Evolutionary conservation across 2,113 vertebrate genomes (phyloP).

Genomic region (Poeciliopsis prolifica): DNA sequence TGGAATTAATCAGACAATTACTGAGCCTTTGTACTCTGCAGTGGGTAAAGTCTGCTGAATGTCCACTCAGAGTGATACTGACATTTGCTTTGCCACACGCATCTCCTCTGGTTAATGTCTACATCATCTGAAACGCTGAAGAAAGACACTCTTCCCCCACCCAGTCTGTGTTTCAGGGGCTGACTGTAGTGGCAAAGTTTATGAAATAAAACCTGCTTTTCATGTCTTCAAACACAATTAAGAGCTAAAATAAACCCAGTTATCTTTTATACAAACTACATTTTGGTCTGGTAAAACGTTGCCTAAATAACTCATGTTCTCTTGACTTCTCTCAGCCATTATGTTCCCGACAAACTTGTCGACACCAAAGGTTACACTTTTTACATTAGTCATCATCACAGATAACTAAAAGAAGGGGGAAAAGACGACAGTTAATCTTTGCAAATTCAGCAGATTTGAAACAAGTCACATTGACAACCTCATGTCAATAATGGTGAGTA

Average conservation of each 20-base stretch:
- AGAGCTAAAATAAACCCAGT: no score
- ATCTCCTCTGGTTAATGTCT: not conserved
- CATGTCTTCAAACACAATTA: not conserved
- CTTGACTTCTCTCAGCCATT: no score
- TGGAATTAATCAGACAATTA: not conserved
- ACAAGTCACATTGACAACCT: conserved; percentile 18
- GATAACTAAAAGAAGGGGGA: no score
- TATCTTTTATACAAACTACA: not conserved
- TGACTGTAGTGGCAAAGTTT: not conserved
- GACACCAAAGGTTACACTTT: no score
- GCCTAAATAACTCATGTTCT: no score
- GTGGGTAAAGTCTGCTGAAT: not conserved
- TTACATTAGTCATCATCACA: no score
- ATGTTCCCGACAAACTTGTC: no score
- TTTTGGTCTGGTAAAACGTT: not conserved
- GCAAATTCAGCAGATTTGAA: conserved; percentile 8
- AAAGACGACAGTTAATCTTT: no score
- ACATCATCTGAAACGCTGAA: not conserved
- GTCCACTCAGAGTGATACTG: not conserved
- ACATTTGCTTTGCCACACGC: not conserved
- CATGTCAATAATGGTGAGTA: conserved; percentile 48
- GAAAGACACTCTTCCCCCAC: not conserved
- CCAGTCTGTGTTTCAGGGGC: not conserved
- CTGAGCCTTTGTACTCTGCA: not conserved
- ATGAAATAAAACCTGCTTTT: not conserved